Conservation (phyloP, 2,888 invertebrate species). For the Drosophila cyrtoloma region DNA sequence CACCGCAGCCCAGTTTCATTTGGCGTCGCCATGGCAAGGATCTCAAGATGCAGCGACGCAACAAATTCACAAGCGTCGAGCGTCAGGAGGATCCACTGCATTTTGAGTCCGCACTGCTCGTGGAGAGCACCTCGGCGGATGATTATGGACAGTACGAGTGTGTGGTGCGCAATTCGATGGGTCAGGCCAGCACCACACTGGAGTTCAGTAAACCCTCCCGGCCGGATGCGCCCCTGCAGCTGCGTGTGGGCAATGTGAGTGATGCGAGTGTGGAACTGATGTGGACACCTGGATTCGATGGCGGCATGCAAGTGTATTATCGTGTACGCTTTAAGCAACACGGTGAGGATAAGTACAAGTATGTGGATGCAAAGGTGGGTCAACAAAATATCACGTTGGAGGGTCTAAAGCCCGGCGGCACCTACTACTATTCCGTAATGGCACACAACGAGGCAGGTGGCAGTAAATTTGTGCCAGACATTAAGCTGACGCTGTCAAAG, state of each 20-base stretch:
- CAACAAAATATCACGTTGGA: slow-evolving; percentile 77
- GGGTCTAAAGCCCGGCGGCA: slow-evolving; percentile 78
- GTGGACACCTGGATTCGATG: slow-evolving; percentile 83
- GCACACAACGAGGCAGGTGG: slow-evolving; percentile 83
- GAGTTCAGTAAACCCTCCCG: slow-evolving; percentile 82
- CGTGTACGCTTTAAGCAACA: slow-evolving; percentile 78
- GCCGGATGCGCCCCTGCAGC: slow-evolving; percentile 77
- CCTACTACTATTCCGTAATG: slow-evolving; percentile 83
- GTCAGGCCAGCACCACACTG: slow-evolving; percentile 80
- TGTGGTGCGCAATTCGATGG: slow-evolving; percentile 80
- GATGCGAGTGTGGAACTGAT: slow-evolving; percentile 77
- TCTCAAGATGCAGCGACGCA: slow-evolving; percentile 82
- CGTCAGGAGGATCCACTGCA: slow-evolving; percentile 77
- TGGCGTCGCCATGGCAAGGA: slow-evolving; percentile 84
- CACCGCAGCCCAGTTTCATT: slow-evolving; percentile 81
- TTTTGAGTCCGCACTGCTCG: slow-evolving; percentile 76
- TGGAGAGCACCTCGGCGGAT: slow-evolving; percentile 82
- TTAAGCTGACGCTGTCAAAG: slow-evolving; percentile 76
- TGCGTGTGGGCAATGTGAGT: slow-evolving; percentile 79
- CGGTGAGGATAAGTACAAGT: slow-evolving; percentile 83
- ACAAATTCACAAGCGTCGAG: slow-evolving; percentile 80
- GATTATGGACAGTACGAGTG: slow-evolving; percentile 83
- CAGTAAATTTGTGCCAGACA: slow-evolving; percentile 82
- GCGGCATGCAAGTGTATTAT: slow-evolving; percentile 82
- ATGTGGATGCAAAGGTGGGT: slow-evolving; percentile 78